Evolutionary conservation across 2,113 vertebrate genomes (phyloP).

Genomic region (Lagopus muta): DNA sequence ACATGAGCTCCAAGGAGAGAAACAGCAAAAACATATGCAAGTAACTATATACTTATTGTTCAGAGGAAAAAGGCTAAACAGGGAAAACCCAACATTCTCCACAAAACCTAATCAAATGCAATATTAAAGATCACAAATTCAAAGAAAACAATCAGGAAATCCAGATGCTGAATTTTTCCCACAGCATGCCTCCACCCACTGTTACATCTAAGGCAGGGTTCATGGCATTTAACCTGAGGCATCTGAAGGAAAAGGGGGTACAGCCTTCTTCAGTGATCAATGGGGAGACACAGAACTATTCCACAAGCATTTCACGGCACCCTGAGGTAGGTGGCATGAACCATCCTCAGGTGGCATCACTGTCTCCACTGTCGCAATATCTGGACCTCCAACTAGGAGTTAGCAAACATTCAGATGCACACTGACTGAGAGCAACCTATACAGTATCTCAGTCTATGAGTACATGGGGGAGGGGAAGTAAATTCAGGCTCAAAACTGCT

Average conservation of each 20-base stretch:
- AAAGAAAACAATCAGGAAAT: background rate
- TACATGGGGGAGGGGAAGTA: background rate
- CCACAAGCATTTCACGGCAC: background rate
- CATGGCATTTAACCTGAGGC: background rate
- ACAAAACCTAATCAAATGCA: background rate
- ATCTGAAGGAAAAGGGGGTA: background rate
- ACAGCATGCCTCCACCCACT: background rate
- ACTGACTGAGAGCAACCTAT: background rate
- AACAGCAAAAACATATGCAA: background rate
- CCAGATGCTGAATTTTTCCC: background rate
- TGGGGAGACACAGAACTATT: background rate
- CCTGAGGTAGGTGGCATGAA: background rate
- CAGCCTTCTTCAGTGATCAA: background rate
- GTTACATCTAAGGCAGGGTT: background rate
- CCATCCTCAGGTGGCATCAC: background rate
- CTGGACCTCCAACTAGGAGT: background rate
- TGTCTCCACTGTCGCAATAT: background rate
- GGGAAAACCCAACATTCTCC: background rate
- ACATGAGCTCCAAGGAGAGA: accelerated
- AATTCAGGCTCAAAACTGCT: background rate
- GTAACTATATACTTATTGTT: background rate
- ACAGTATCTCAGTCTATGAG: background rate
- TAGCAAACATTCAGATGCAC: background rate
- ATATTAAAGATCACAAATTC: background rate
- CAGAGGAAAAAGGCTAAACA: background rate